phyloP scores from a whole-genome alignment of 2,113 vertebrate genomes.

The Kryptolebias marmoratus region DNA sequence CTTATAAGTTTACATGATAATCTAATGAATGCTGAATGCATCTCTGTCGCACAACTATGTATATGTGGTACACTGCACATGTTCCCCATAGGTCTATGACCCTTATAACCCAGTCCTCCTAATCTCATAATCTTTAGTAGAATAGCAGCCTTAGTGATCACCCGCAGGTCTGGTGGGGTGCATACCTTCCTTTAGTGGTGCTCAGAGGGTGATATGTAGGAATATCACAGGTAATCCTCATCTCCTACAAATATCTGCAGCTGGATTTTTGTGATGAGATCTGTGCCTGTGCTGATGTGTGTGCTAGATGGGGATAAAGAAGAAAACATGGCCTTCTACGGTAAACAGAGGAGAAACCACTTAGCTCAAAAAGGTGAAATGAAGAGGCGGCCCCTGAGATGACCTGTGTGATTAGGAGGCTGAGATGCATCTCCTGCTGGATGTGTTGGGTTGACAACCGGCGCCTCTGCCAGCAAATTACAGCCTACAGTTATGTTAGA shows the following conservation, averaged over 20 bases:
- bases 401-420: conserved; percentile 24
- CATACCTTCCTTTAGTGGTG: conserved; percentile 56
- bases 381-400: conserved; percentile 30
- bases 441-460: conserved; percentile 15
- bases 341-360: conserved; percentile 40
- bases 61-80: conserved; percentile 27
- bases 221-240: conserved; percentile 66
- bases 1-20: conserved; percentile 48
- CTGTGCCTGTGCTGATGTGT: conserved; percentile 27
- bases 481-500: conserved; percentile 5
- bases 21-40: conserved; percentile 64
- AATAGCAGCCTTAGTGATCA: conserved; percentile 72
- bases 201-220: conserved; percentile 35
- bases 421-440: conserved; percentile 28
- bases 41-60: conserved; percentile 23
- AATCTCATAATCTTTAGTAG: conserved; percentile 73
- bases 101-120: conserved; percentile 48
- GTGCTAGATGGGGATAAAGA: conserved; percentile 19
- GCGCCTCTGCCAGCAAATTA: conserved; percentile 21
- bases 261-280: conserved; percentile 50
- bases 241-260: conserved; percentile 55
- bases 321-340: conserved; percentile 31
- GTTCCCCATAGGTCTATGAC: conserved; percentile 40
- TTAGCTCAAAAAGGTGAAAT: conserved; percentile 27
- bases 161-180: conserved; percentile 49